Conservation (phyloP, 2,113 vertebrate genomes). For the Collichthys lucidus region DNA sequence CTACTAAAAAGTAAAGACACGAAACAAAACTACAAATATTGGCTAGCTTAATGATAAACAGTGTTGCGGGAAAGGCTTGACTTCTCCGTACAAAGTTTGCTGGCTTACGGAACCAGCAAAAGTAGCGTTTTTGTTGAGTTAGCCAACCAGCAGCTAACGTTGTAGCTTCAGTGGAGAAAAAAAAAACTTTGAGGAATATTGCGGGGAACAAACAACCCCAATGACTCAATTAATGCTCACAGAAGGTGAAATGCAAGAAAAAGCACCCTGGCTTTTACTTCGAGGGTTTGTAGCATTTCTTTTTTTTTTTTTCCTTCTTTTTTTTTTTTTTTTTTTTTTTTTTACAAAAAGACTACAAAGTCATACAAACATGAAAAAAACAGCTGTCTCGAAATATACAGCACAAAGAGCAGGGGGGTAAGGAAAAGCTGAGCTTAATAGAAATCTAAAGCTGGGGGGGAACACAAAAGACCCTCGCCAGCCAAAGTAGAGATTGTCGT, state of each 20-base stretch:
- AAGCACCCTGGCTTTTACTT: constrained; percentile 4
- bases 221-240: constrained; percentile 8
- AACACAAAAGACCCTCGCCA: constrained; percentile 65
- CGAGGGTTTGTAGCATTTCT: constrained; percentile 25
- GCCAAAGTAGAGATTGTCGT: constrained; percentile 73
- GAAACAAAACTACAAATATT: not conserved
- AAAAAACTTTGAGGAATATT: constrained; percentile 8
- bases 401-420: constrained; percentile 54
- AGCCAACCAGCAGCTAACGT: constrained; percentile 93
- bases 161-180: constrained; percentile 59
- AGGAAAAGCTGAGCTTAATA: constrained; percentile 50
- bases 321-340: constrained; percentile 41
- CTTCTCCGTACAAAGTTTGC: constrained; percentile 65
- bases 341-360: constrained; percentile 72
- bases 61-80: constrained; percentile 57
- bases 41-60: constrained; percentile 29
- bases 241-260: not conserved
- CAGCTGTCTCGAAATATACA: constrained; percentile 76
- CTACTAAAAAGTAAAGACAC: not conserved
- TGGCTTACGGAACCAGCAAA: constrained; percentile 61
- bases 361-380: constrained; percentile 77
- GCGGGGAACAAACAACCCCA: constrained; percentile 15
- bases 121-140: constrained; percentile 77
- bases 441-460: constrained; percentile 61
- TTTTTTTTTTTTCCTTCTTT: constrained; percentile 22